Percentiles rank a stretch among this genome's conserved stretches.
These are phyloP conservation scores for Micrastur ruficollis DNA, from an alignment of 2,797 vertebrate genomes.

Conservation along the genomic window DNA sequence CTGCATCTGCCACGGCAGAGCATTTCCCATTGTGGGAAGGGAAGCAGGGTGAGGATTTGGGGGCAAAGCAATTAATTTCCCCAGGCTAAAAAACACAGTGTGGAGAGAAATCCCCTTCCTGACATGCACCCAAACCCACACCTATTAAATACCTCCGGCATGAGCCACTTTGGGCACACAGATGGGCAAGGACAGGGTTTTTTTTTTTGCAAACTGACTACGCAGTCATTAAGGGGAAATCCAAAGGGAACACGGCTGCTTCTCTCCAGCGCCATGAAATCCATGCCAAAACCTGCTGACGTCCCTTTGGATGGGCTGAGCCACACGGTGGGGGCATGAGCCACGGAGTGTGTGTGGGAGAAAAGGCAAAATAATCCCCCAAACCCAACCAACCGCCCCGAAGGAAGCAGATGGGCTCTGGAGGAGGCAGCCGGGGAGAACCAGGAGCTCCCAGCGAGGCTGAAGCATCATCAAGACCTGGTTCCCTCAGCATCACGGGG, in stretches of 20 bases:
- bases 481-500: background rate
- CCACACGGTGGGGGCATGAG: background rate
- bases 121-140: background rate
- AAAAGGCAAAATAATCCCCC: background rate
- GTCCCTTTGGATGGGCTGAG: background rate
- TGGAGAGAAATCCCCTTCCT: background rate
- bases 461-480: background rate
- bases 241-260: background rate
- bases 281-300: background rate
- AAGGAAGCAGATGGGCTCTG: background rate
- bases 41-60: background rate
- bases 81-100: background rate
- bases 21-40: background rate
- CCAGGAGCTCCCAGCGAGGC: background rate
- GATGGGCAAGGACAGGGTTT: background rate
- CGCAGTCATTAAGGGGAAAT: background rate
- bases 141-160: background rate
- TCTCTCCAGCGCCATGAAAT: background rate
- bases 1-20: rapidly evolving
- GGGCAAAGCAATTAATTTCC: background rate
- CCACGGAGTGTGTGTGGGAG: rapidly evolving
- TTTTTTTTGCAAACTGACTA: background rate
- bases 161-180: background rate
- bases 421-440: background rate
- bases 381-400: rapidly evolving